Conservation (phyloP, 1,140 invertebrate genomes). For the Eubasilissa regina region DNA sequence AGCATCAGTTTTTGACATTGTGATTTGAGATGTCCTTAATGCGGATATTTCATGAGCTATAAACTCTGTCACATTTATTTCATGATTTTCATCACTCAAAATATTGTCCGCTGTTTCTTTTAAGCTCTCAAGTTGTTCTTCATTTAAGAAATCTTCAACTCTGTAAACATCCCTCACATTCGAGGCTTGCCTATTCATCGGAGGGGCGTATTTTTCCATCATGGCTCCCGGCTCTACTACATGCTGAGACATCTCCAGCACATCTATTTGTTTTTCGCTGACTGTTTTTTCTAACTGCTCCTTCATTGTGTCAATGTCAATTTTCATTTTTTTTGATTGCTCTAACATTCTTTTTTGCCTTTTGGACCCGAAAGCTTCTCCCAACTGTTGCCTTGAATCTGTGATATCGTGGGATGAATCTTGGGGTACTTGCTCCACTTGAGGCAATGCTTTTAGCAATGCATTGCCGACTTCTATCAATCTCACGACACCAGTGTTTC, state of each 20-base stretch:
- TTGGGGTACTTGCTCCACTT: conserved; percentile 1
- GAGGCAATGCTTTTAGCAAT: conserved; percentile 44
- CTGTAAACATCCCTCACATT: conserved; percentile 65
- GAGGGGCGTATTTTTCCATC: conserved; percentile 57
- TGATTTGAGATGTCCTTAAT: conserved; percentile 17
- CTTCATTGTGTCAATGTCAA: conserved; percentile 65
- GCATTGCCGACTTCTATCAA: conserved; percentile 53
- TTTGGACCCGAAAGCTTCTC: conserved; percentile 70
- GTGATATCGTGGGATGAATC: neutral
- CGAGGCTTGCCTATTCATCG: conserved; percentile 65
- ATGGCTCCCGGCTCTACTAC: conserved; percentile 12
- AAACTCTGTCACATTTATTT: conserved; percentile 48
- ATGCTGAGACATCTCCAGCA: conserved; percentile 34
- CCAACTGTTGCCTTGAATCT: conserved; percentile 57
- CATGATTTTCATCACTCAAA: conserved; percentile 28
- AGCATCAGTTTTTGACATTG: neutral
- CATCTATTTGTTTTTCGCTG: conserved; percentile 43
- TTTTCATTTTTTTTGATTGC: conserved; percentile 66
- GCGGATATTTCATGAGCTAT: conserved; percentile 37
- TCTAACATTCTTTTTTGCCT: conserved; percentile 66
- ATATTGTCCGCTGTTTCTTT: conserved; percentile 27
- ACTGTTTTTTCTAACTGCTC: conserved; percentile 66
- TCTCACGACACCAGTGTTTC: conserved; percentile 50
- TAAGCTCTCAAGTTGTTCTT: conserved; percentile 52
- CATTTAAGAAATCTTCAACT: conserved; percentile 66